phyloP scores from a whole-genome alignment of 2,888 invertebrate genomes.

The Nymphalis c-album region DNA sequence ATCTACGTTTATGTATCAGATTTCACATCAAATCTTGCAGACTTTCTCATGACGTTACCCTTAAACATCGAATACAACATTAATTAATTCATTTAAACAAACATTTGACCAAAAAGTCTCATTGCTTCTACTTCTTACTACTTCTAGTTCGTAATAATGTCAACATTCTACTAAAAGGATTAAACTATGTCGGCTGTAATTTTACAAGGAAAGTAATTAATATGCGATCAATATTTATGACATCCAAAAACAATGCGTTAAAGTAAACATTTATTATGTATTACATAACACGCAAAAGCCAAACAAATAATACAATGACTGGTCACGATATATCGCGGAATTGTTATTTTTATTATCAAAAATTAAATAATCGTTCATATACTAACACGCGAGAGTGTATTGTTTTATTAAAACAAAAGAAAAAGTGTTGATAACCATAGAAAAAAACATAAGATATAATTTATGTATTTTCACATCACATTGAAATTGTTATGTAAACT shows the following conservation, averaged over 20 bases:
- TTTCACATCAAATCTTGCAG: no score
- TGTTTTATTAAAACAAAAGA: conserved; percentile 1
- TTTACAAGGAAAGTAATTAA: neutral
- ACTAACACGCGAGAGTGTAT: conserved; percentile 17
- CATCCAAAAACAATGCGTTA: conserved; percentile 10
- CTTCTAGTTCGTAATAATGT: neutral
- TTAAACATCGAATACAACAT: no score
- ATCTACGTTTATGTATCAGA: no score
- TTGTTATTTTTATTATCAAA: conserved; percentile 26
- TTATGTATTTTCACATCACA: neutral
- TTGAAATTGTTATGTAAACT: no score
- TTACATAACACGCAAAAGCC: conserved; percentile 29
- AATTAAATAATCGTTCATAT: conserved; percentile 19
- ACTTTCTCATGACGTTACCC: no score
- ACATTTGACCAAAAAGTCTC: no score
- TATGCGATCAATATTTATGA: neutral
- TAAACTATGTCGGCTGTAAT: neutral
- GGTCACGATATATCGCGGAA: conserved; percentile 30
- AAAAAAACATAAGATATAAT: neutral
- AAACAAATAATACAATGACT: conserved; percentile 26
- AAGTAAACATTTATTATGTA: conserved; percentile 7
- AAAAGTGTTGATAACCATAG: neutral
- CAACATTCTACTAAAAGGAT: no score
- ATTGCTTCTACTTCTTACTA: no score
- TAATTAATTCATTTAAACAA: no score